Base-by-base conservation (phyloP, 2,113 vertebrate species). In the Neogale vison region DNA sequence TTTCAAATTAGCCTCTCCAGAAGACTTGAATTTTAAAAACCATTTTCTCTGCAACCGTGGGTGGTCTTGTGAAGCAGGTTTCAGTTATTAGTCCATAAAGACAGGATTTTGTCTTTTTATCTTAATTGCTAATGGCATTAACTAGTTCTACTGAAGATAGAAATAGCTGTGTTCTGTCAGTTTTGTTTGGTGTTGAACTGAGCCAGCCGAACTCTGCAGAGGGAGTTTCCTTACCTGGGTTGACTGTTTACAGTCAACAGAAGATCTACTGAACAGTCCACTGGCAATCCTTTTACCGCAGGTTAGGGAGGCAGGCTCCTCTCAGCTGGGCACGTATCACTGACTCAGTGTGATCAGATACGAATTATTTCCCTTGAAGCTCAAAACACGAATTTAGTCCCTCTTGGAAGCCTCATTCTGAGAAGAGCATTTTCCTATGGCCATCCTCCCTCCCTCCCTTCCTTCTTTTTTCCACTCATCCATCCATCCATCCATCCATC, bases 11-110 rank as follows among this genome's bases (percentile, higher is more conserved):
- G 26, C 24, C 31, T 77, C 65, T 69, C 81, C 24, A 26, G 42
- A 92, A 80, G 47, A 79, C 55, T 21, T 18, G 42, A 36, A 59
- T 63, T 92, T 69, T 42, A 5, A 50, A 91, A 89, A 59, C 23
- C 11, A 31, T 65, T 96, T 89, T 92, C 36, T 80, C 85, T 84
- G 71, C 55, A 65, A 23, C 34, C 45, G 9, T 47, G 81, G 65
- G 74, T 93, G 94, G 95, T 47, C 85, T 89, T 61, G 42, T 42
- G 36, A 93, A 83, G 67, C n/a, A 76, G 65, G 18, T 84, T 82
- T 65, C 81, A 65, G 9, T 90, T 57, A 69, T 39, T 84, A 26
- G 55, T 42, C n/a, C 42, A 0, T 72, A 50, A 63, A 81, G 82
- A 89, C n/a, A 76, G 47, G 47, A 45, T 20, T 79, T 42, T 87